Base-by-base conservation (phyloP, 2,888 invertebrate species). In the Parnassius apollo region DNA sequence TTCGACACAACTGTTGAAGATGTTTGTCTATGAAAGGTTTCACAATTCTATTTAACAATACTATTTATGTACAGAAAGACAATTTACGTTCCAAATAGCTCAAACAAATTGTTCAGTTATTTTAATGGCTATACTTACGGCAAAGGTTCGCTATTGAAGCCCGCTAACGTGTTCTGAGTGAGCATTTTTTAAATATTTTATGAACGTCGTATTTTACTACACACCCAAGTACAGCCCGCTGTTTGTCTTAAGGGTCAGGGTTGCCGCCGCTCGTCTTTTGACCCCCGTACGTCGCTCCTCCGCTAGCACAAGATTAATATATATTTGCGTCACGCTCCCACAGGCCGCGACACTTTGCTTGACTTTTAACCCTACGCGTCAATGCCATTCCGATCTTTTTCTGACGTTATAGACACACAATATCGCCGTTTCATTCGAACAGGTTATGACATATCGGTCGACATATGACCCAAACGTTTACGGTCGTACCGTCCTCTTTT, bases 391-490 rank as follows among this genome's bases (percentile, higher is more conserved):
- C 82, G 73, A 73, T 88, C 89, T 82, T 80, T 78, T 75, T 90
- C 86, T 70, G 63, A 72, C 80, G 65, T 67, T 68, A 66, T 18
- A 44, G 66, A 55, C 69, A 66, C 65, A 65, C 68, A 63, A 78
- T 87, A 78, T 69, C 66, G 74, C 78, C 71, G 76, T 85, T 81
- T 85, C 86, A 73, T 77, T 86, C 83, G 71, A 81, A 86, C 88
- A 85, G 91, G 91, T 91, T 91, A 87, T 91, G 91, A 91, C 91
- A 91, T 91, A 91, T 91, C 88, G 88, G 85, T 76, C 80, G 86
- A 88, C 91, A 84, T 87, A 78, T 91, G 90, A 91, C 91, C 91
- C 80, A 73, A 77, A 75, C 87, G 82, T 85, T 83, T 81, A 70
- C 73, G 71, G 67, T 80, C 64, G 73, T 75, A 66, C 81, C 70